These are phyloP conservation scores for Pterocles gutturalis DNA, from an alignment of 2,113 vertebrate genomes.

Conservation along the genomic window DNA sequence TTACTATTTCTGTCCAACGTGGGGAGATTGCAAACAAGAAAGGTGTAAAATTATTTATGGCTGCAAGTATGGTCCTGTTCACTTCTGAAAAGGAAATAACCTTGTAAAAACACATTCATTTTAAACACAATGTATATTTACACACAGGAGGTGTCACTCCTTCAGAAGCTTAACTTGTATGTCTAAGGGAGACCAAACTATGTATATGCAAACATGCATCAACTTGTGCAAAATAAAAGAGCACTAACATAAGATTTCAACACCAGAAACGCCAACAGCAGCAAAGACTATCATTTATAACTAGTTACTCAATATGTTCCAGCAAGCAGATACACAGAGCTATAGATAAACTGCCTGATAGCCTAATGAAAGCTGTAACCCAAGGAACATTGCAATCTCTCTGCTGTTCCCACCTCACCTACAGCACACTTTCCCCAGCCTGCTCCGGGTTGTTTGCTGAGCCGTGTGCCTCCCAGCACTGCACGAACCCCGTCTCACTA, in stretches of 20 bases:
- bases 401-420: neutral
- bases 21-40: neutral
- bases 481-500: neutral
- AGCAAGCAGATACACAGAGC: neutral
- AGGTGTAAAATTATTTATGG: neutral
- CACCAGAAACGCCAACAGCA: slow-evolving; percentile 7
- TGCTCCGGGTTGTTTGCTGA: neutral
- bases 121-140: neutral
- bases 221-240: neutral
- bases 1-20: neutral
- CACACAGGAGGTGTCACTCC: slow-evolving; percentile 31
- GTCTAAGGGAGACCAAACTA: neutral
- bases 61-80: slow-evolving; percentile 32
- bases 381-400: neutral
- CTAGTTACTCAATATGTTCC: neutral
- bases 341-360: neutral
- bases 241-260: neutral
- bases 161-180: neutral
- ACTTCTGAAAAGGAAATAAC: slow-evolving; percentile 8
- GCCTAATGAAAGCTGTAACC: neutral
- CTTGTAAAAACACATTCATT: slow-evolving; percentile 17
- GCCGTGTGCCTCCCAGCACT: neutral
- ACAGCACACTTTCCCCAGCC: neutral
- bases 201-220: neutral
- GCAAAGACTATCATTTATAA: neutral